Evolutionary conservation across 2,797 vertebrate species (phyloP).

Genomic region (Sternarchorhynchus goeldii): DNA sequence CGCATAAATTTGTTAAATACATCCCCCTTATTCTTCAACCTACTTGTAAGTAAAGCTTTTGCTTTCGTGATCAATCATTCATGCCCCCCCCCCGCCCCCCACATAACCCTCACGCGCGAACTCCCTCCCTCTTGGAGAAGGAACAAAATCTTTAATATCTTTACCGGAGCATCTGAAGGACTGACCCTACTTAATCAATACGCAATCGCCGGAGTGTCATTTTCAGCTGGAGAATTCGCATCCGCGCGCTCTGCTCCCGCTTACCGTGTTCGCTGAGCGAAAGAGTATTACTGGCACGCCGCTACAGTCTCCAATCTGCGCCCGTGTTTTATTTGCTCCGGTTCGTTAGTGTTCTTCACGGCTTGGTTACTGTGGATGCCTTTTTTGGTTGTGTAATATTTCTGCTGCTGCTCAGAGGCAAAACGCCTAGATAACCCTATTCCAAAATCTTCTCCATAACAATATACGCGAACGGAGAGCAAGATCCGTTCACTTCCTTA

Average conservation of each 20-base stretch:
- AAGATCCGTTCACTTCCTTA: slow-evolving; percentile 53
- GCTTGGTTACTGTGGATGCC: slow-evolving; percentile 38
- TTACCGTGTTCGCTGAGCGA: slow-evolving; percentile 47
- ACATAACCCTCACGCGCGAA: slow-evolving; percentile 31
- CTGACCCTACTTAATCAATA: slow-evolving; percentile 29
- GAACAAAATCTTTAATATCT: slow-evolving; percentile 67
- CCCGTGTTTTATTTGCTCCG: not conserved
- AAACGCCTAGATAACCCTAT: slow-evolving; percentile 43
- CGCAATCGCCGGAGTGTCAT: slow-evolving; percentile 24
- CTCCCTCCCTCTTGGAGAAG: slow-evolving; percentile 61
- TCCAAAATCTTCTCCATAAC: slow-evolving; percentile 57
- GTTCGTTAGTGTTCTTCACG: not conserved
- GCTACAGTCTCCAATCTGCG: slow-evolving; percentile 59
- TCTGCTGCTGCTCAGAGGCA: slow-evolving; percentile 36
- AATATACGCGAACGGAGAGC: slow-evolving; percentile 57
- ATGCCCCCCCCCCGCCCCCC: slow-evolving; percentile 25
- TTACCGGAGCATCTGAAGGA: slow-evolving; percentile 61
- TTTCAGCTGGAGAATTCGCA: slow-evolving; percentile 51
- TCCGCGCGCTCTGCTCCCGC: slow-evolving; percentile 30
- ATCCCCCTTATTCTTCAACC: slow-evolving; percentile 46
- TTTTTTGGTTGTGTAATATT: slow-evolving; percentile 64
- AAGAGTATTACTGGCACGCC: slow-evolving; percentile 54
- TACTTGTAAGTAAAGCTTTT: not conserved
- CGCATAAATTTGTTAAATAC: slow-evolving; percentile 53
- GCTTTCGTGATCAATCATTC: slow-evolving; percentile 3